Base-by-base conservation (phyloP, 2,113 vertebrate genomes). In the Leucosticte australis region DNA sequence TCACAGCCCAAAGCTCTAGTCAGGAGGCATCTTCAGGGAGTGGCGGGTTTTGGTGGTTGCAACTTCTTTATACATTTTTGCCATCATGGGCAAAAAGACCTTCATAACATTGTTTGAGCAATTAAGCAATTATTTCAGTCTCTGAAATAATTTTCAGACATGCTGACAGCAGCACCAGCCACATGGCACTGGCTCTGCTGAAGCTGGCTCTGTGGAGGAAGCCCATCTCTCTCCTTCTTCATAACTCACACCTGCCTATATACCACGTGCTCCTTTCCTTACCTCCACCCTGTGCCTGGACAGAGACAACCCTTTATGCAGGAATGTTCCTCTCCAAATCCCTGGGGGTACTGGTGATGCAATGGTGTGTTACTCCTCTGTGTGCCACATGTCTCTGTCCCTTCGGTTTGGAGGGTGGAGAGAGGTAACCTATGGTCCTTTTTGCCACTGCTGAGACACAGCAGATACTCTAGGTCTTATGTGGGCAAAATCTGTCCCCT, bases 351-450 rank as follows among this genome's bases (percentile, higher is more conserved):
- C 44, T 50, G 37, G 6, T 52, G n/a, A 22, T 30, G n/a, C 46
- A 74, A 5, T 26, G 33, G 20, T 4, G 9, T 26, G 41, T 28
- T 13, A 11, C 17, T 46, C 13, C 42, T 53, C 30, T 74, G 16
- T 15, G 30, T 47, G 33, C 26, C 60, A 17, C 39, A 11, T 0
- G 1, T n/a, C 27, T 39, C 46, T 70, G 19, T 55, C 50, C 9
- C 35, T 49, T 73, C 0, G 0, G 14, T 35, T 53, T 63, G 49
- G 31, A 47, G 46, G 35, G 3, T 35, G 33, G 6, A 50, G 31
- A 26, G 22, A 67, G 28, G 26, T 17, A 26, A 41, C 26, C 49
- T 30, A 3, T 6, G 31, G 17, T 79, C 9, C 31, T 67, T 70
- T 75, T 57, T 39, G 18, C 37, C 26, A 33, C 33, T 15, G 4